Conservation (phyloP, 2,888 invertebrate species). For the Arctia plantaginis region DNA sequence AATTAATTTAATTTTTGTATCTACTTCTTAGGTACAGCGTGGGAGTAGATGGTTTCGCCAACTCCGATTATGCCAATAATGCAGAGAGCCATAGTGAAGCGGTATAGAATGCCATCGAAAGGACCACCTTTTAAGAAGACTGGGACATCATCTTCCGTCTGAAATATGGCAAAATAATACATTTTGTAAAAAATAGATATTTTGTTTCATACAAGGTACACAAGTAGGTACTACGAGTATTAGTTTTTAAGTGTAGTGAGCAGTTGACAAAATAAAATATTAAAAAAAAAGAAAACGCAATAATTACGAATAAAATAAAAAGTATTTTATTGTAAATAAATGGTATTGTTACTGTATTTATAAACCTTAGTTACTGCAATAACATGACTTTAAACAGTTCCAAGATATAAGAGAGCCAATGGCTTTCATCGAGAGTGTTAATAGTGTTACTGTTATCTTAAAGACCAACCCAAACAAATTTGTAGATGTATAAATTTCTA, state of each 20-base stretch:
- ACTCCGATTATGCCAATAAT: conserved; percentile 72
- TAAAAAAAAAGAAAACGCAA: too few relatives aligned
- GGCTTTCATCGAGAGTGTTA: neutral
- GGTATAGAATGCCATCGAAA: conserved; percentile 80
- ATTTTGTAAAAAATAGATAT: neutral
- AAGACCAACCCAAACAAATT: neutral
- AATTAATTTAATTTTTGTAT: conserved; percentile 49
- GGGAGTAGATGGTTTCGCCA: conserved; percentile 72
- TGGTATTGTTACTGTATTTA: too few relatives aligned
- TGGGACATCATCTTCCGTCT: conserved; percentile 87
- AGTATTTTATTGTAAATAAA: too few relatives aligned
- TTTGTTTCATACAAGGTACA: neutral
- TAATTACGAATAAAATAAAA: too few relatives aligned
- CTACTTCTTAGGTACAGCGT: conserved; percentile 76
- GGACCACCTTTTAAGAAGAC: conserved; percentile 87
- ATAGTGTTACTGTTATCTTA: neutral
- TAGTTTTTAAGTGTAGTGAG: too few relatives aligned
- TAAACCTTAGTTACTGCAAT: too few relatives aligned
- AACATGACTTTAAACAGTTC: too few relatives aligned
- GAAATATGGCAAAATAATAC: conserved; percentile 53
- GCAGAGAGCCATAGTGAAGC: conserved; percentile 76
- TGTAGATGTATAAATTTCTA: neutral
- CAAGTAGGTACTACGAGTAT: neutral
- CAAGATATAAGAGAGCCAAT: too few relatives aligned
- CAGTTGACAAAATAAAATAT: too few relatives aligned